Evolutionary conservation across 2,113 vertebrate genomes (phyloP), one percentile per base, ranked within the genome.

Genomic region (Cathartes aura): DNA sequence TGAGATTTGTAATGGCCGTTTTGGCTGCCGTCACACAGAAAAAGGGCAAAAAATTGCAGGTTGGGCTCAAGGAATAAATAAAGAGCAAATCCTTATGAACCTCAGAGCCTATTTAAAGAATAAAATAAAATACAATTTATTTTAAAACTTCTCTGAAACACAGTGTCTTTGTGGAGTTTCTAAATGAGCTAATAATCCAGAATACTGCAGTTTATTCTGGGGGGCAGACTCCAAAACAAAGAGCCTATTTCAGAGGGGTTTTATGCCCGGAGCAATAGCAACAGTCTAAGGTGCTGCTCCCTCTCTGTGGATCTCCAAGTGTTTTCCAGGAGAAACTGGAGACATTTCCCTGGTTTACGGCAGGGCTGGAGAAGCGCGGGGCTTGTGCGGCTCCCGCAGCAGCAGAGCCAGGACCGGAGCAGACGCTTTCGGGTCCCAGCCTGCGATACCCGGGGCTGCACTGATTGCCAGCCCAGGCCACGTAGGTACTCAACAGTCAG

Each of bases 321-420:
- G 15, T 34, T 85, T 81, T 58, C 42, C 66, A 45, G 38, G 7
- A 4, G 48, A 76, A 38, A 48, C 30, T 2, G 1, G 48, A 40
- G 40, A 30, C 24, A 4, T 52, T 34, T 23, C 60, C 43, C 58
- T 48, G 32, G 45, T 12, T 50, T 26, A 8, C 2, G 19, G 73
- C n/a, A 27, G 42, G 36, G 60, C 19, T 0, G 6, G 52, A 36
- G 47, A 23, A 34, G 6, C 8, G 0, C 0, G 24, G 70, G 43
- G 14, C 22, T 80, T 5, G 47, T 27, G 64, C 9, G 2, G 30
- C 45, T 50, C 43, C 18, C 4, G 4, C 20, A 23, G 29, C 24
- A 29, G 67, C 67, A 20, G 67, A 73, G 50, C 68, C 32, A 14
- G 43, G 52, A 32, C 19, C 3, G 2, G 52, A 34, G 62, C 70